Percentiles rank a stretch among this genome's conserved stretches.
phyloP scores from a whole-genome alignment of 2,113 vertebrate genomes.

The Semnornis frantzii region DNA sequence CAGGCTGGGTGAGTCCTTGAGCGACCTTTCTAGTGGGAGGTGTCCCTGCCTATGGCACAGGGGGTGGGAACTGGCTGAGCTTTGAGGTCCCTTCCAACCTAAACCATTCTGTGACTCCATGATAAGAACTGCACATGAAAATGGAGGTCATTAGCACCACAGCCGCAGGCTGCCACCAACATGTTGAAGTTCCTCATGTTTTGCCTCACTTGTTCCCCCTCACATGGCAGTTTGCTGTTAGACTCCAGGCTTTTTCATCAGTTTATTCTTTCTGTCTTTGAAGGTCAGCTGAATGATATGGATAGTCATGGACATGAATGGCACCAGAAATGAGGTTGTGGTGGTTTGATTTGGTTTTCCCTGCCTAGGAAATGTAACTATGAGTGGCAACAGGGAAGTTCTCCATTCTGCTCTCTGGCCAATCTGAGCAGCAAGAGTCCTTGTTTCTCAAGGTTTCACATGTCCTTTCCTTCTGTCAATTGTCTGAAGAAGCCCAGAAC shows the following conservation, averaged over 20 bases:
- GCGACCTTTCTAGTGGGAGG: no score
- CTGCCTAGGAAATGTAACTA: neutral
- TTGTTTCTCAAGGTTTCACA: neutral
- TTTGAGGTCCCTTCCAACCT: no score
- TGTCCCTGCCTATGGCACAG: no score
- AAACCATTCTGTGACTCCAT: no score
- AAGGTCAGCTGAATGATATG: neutral
- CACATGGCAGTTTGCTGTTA: neutral
- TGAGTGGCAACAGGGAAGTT: neutral
- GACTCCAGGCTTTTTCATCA: neutral
- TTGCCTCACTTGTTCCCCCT: neutral
- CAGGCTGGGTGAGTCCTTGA: no score
- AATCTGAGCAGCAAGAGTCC: neutral
- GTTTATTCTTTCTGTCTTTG: neutral
- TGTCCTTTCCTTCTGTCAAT: fast-evolving
- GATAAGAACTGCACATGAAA: neutral
- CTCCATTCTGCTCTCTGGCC: neutral
- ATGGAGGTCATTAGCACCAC: neutral
- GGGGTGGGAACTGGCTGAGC: no score
- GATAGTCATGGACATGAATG: neutral
- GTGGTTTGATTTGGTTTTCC: neutral
- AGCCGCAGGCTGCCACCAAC: neutral
- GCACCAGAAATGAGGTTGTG: neutral
- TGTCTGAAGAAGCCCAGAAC: neutral
- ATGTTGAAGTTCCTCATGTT: neutral